Conservation (phyloP, 2,888 invertebrate genomes). For the Leptopilina syphax region DNA sequence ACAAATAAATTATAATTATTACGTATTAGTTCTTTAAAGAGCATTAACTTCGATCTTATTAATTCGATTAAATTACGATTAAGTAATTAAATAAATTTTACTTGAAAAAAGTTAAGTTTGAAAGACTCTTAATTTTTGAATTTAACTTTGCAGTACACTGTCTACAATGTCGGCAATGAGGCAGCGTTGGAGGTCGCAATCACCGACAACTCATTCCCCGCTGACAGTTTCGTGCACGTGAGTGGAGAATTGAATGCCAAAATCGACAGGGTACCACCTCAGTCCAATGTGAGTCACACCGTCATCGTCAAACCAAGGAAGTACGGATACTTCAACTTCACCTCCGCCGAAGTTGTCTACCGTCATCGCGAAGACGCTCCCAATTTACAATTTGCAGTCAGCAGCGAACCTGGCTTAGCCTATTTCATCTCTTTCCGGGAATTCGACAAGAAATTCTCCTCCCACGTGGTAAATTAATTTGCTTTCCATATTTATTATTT, state of each 20-base stretch:
- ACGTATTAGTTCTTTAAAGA: no score
- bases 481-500: neutral
- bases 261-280: constrained; percentile 94
- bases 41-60: no score
- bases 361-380: constrained; percentile 89
- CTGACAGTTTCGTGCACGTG: constrained; percentile 92
- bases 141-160: constrained; percentile 82
- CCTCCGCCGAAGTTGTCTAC: constrained; percentile 95
- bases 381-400: constrained; percentile 81
- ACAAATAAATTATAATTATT: no score
- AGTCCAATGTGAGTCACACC: constrained; percentile 95
- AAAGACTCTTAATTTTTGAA: no score
- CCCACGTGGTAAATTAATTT: constrained; percentile 85
- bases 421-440: constrained; percentile 94
- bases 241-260: constrained; percentile 90
- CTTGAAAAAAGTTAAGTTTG: no score
- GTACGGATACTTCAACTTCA: constrained; percentile 97
- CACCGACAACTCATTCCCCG: constrained; percentile 94
- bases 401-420: constrained; percentile 97
- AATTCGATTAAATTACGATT: no score
- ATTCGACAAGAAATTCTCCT: constrained; percentile 97
- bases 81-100: no score
- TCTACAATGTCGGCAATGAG: constrained; percentile 95
- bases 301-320: constrained; percentile 93
- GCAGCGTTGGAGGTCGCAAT: constrained; percentile 94